Evolutionary conservation across 2,797 vertebrate species (phyloP), one percentile per base, ranked within the genome.

Genomic region (Fratercula arctica): DNA sequence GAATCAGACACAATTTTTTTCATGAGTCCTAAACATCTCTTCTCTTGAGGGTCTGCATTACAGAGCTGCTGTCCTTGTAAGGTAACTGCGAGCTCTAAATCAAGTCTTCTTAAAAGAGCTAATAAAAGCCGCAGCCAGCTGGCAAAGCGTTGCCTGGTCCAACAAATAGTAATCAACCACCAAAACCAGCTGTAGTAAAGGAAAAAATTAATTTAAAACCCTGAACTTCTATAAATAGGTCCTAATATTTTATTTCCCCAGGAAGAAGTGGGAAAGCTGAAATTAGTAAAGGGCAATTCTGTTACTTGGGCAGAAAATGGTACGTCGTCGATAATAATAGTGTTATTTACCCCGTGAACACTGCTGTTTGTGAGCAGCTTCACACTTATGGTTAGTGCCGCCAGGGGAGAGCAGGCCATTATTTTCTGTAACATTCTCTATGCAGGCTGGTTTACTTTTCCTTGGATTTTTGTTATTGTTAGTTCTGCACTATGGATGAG

Each of bases 311-410:
- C 53, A 85, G 53, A 39, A 69, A 78, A 56, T 3, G 23, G 39
- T 20, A 3, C 35, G 1, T 10, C 0, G 6, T 26, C 1, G 2
- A 11, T 74, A 33, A 10, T 13, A 31, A 53, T 1, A 3, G 33
- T 25, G 41, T 8, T 25, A 8, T 51, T 54, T 35, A 35, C 11
- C 33, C 50, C 35, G 54, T 11, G 37, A 45, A 33, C 1, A 3
- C 39, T 20, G 50, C 64, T 4, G 0, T 6, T 28, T 17, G 39
- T 13, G 51, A 81, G 67, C 45, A 33, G 61, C 41, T 21, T 18
- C 63, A 6, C 10, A 0, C 35, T 9, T 6, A 1, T 16, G 26
- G 50, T 18, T 29, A 12, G 39, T 13, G 69, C 31, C 1, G 16
- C 25, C 18, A 16, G 26, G n/a, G 48, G 37, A 28, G 23, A 45